phyloP scores from a whole-genome alignment of 1,140 invertebrate genomes.

The Mizuhopecten yessoensis region DNA sequence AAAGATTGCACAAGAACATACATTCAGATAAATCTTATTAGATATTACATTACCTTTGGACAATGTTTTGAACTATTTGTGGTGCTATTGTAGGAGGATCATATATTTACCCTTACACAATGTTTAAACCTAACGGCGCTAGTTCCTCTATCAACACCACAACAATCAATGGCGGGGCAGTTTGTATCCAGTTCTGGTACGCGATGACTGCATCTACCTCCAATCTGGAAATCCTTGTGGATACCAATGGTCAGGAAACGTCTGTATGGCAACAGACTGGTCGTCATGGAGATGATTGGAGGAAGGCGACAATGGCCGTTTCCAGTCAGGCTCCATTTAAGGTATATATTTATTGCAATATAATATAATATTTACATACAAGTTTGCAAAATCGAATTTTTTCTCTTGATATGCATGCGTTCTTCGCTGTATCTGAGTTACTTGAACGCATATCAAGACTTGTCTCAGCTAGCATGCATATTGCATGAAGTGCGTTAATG shows the following conservation, averaged over 20 bases:
- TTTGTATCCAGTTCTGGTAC: conserved; percentile 6
- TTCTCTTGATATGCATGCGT: too few species aligned
- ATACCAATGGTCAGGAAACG: not conserved
- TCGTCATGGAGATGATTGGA: not conserved
- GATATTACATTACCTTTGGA: too few species aligned
- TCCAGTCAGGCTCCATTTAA: not conserved
- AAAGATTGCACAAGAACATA: too few species aligned
- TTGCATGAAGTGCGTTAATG: too few species aligned
- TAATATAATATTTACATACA: too few species aligned
- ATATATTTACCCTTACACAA: not conserved
- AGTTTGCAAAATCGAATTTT: too few species aligned
- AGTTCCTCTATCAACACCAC: not conserved
- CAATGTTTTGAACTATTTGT: too few species aligned
- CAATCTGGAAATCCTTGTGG: not conserved
- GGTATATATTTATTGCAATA: not conserved
- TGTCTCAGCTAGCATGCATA: too few species aligned
- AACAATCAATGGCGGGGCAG: not conserved
- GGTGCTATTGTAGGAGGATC: not conserved
- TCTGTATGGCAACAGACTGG: not conserved
- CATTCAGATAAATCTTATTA: too few species aligned
- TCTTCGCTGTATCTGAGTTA: too few species aligned
- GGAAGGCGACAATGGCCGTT: not conserved
- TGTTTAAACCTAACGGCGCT: not conserved
- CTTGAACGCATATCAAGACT: too few species aligned
- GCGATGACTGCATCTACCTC: not conserved